Conservation (phyloP, 2,113 vertebrate genomes). For the Maccullochella peelii region DNA sequence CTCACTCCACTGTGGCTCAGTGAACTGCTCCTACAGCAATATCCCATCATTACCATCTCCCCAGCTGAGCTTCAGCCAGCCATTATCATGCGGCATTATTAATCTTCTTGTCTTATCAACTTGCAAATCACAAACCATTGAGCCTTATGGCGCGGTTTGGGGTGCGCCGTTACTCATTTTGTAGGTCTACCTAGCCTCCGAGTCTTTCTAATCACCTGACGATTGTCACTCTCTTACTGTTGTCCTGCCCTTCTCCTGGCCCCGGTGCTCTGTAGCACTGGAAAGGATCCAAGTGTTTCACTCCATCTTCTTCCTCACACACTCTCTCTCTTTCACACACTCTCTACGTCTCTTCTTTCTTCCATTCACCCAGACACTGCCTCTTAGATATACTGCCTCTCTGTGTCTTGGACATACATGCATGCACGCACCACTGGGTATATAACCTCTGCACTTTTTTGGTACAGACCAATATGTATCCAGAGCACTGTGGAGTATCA, state of each 20-base stretch:
- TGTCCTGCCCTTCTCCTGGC: constrained; percentile 89
- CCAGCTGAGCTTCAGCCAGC: constrained; percentile 99
- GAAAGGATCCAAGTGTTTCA: constrained; percentile 60
- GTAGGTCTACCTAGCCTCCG: constrained; percentile 98
- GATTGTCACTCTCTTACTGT: constrained; percentile 96
- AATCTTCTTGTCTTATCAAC: constrained; percentile 99
- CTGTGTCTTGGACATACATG: neutral
- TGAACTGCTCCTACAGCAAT: constrained; percentile 99
- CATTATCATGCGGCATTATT: constrained; percentile 99
- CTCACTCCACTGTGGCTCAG: constrained; percentile 88
- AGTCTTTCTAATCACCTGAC: constrained; percentile 99
- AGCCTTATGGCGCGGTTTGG: constrained; percentile 99
- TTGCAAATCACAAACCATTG: constrained; percentile 99
- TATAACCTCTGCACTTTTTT: neutral
- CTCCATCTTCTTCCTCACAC: constrained; percentile 25
- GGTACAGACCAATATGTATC: too few relatives aligned
- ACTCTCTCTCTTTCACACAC: constrained; percentile 47
- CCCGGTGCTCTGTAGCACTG: constrained; percentile 81
- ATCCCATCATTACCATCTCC: constrained; percentile 99
- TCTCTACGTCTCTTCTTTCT: constrained; percentile 77
- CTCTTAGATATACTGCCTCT: neutral
- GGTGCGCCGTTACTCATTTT: constrained; percentile 99
- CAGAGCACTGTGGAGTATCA: neutral
- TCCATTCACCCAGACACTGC: neutral
- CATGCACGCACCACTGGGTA: neutral